Conservation (phyloP, 1,140 invertebrate species). For the Watersipora subatra region DNA sequence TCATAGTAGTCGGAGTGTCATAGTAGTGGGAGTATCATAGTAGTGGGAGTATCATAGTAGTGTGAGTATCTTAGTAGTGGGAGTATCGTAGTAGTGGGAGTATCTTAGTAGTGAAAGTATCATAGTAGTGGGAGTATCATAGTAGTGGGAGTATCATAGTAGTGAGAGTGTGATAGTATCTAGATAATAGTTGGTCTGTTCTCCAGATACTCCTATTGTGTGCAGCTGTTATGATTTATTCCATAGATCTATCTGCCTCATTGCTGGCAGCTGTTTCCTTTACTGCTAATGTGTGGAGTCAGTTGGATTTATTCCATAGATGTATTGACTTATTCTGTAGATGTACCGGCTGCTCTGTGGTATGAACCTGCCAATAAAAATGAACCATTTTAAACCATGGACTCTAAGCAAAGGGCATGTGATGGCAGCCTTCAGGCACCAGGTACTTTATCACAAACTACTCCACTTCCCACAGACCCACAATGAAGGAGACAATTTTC, state of each 20-base stretch:
- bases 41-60: too few species aligned
- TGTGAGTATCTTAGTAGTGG: too few species aligned
- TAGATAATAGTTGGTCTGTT: background rate
- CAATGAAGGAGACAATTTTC: background rate
- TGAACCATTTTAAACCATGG: background rate
- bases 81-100: too few species aligned
- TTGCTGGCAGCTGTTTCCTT: background rate
- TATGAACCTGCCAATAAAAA: background rate
- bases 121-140: too few species aligned
- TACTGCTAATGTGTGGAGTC: background rate
- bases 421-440: too few species aligned
- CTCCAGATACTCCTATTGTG: background rate
- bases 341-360: background rate
- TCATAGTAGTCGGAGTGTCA: too few species aligned
- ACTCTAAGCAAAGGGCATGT: background rate
- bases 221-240: background rate
- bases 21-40: too few species aligned
- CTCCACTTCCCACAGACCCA: background rate
- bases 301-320: background rate
- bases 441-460: too few species aligned
- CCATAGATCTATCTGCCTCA: background rate
- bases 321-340: background rate
- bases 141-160: too few species aligned
- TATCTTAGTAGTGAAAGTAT: too few species aligned
- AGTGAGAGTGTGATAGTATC: background rate